phyloP scores from a whole-genome alignment of 1,140 invertebrate genomes.

The Dreissena rostriformis region DNA sequence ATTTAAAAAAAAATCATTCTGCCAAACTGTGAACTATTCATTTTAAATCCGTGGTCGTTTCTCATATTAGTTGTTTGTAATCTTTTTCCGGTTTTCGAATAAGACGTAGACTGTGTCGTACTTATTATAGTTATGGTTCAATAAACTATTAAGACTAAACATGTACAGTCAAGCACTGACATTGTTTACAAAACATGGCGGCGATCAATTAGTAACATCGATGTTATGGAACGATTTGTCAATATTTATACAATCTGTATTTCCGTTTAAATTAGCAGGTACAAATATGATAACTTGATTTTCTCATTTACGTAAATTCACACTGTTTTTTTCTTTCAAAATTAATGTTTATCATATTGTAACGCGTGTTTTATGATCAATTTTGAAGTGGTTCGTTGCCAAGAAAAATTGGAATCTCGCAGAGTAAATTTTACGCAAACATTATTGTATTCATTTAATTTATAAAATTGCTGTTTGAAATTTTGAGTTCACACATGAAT shows the following conservation, averaged over 20 bases:
- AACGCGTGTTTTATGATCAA: not conserved
- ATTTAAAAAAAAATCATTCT: too few relatives aligned
- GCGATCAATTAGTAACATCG: conserved; percentile 54
- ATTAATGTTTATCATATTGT: not conserved
- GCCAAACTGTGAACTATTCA: too few relatives aligned
- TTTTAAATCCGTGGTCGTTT: too few relatives aligned
- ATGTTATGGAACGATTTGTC: conserved; percentile 3
- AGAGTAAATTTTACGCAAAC: not conserved
- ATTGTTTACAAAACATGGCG: conserved; percentile 62
- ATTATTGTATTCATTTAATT: too few relatives aligned
- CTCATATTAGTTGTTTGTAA: too few relatives aligned
- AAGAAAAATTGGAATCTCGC: not conserved
- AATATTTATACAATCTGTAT: not conserved
- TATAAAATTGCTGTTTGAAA: not conserved
- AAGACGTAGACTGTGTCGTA: too few relatives aligned
- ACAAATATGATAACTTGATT: not conserved
- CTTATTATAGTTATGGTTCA: too few relatives aligned
- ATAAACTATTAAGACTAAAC: too few relatives aligned
- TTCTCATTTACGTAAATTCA: not conserved
- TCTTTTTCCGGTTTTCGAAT: too few relatives aligned
- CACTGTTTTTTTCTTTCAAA: not conserved
- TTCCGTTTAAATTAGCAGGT: not conserved
- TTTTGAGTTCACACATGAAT: not conserved
- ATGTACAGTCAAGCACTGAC: conserved; percentile 21
- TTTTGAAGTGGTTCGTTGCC: conserved; percentile 6